phyloP scores from a whole-genome alignment of 2,797 vertebrate species.

The Tokudaia muenninki region DNA sequence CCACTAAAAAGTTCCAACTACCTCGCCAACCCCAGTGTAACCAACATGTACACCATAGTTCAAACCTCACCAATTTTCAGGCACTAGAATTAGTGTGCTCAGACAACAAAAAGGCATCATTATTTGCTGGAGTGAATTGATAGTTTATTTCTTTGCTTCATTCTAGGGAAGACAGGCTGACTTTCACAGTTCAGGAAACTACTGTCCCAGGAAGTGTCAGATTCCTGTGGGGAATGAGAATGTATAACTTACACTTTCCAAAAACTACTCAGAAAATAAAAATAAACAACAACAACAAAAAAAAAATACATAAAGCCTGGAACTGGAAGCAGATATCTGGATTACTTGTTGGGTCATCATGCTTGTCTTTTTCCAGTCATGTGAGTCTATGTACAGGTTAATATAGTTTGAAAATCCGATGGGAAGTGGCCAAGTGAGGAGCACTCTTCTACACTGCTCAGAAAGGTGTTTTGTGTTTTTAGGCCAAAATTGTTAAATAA shows the following conservation, averaged over 20 bases:
- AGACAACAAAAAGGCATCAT: neutral
- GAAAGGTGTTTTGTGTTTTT: neutral
- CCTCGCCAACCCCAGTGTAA: neutral
- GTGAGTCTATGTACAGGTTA: neutral
- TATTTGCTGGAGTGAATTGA: neutral
- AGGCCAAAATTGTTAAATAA: neutral
- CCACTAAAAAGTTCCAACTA: too few species aligned
- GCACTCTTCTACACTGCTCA: neutral
- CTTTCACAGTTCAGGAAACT: neutral
- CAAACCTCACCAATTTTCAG: neutral
- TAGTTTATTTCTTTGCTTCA: neutral
- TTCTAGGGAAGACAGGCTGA: neutral
- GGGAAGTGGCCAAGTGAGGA: neutral
- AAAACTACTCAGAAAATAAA: constrained; percentile 4
- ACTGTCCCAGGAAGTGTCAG: neutral
- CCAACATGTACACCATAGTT: neutral
- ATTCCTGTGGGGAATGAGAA: neutral
- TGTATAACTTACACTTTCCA: neutral
- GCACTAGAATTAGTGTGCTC: neutral
- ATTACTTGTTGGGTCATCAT: neutral
- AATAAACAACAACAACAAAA: too few species aligned
- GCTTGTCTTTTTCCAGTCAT: neutral
- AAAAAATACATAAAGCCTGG: neutral
- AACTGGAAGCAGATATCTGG: neutral
- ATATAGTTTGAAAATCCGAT: constrained; percentile 39